Evolutionary conservation across 2,888 invertebrate genomes (phyloP).

Genomic region (Hydraecia micacea): DNA sequence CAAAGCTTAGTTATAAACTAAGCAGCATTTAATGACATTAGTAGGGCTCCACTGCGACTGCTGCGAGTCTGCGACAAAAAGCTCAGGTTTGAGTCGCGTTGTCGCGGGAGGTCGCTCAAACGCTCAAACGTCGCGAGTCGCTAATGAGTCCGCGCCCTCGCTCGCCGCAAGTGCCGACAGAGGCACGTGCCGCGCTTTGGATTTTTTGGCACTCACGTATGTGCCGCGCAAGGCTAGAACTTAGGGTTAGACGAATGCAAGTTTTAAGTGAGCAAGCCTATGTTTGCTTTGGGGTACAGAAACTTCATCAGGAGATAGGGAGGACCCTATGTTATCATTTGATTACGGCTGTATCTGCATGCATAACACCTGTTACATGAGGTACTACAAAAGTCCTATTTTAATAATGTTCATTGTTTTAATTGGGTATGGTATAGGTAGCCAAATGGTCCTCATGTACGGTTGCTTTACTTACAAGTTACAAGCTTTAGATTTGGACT

Average conservation of each 20-base stretch:
- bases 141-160: slow-evolving; percentile 72
- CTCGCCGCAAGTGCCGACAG: slow-evolving; percentile 64
- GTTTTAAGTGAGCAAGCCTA: slow-evolving; percentile 25
- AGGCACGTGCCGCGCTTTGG: slow-evolving; percentile 68
- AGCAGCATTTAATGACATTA: slow-evolving; percentile 55
- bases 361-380: neutral
- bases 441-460: neutral
- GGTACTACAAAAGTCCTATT: neutral
- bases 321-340: neutral
- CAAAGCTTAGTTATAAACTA: slow-evolving; percentile 25
- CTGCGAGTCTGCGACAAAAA: slow-evolving; percentile 41
- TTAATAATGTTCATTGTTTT: neutral
- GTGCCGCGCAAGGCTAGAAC: slow-evolving; percentile 48
- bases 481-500: neutral
- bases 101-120: slow-evolving; percentile 48
- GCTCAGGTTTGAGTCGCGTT: slow-evolving; percentile 24
- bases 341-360: neutral
- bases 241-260: slow-evolving; percentile 29
- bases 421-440: neutral
- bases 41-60: neutral
- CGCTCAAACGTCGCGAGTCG: slow-evolving; percentile 63
- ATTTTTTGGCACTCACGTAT: slow-evolving; percentile 70
- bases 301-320: slow-evolving; percentile 14
- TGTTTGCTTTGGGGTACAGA: slow-evolving; percentile 16
- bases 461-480: neutral